Evolutionary conservation across 2,113 vertebrate genomes (phyloP).

Genomic region (Willisornis vidua): DNA sequence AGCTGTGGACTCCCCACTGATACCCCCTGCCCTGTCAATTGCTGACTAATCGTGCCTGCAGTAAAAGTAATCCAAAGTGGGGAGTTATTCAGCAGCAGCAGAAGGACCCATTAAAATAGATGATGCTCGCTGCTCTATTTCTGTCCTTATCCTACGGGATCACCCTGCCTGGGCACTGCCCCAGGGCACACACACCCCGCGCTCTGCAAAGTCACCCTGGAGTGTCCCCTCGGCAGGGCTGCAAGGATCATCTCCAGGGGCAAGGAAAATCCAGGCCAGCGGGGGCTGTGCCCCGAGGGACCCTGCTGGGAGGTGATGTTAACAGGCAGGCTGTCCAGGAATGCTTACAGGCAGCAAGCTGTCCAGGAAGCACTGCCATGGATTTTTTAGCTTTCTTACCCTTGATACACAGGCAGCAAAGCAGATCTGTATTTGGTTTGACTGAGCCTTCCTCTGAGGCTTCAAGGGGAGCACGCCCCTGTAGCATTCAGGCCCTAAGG

Average conservation of each 20-base stretch:
- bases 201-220: neutral
- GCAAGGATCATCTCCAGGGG: neutral
- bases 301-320: neutral
- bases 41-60: slow-evolving; percentile 52
- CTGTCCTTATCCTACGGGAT: neutral
- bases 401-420: neutral
- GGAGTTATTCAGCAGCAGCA: slow-evolving; percentile 21
- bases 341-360: neutral
- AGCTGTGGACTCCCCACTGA: neutral
- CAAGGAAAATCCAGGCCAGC: neutral
- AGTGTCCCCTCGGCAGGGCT: neutral
- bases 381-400: neutral
- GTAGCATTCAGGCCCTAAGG: neutral
- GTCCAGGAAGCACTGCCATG: neutral
- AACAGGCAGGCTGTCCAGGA: neutral
- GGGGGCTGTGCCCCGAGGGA: neutral
- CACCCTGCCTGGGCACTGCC: neutral
- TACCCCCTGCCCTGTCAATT: slow-evolving; percentile 51
- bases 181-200: accelerated
- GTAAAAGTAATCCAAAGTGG: slow-evolving; percentile 31
- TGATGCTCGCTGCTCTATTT: neutral
- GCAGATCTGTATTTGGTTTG: neutral
- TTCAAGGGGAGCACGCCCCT: neutral
- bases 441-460: neutral
- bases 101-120: slow-evolving; percentile 36